These are phyloP conservation scores for Atrichornis clamosus DNA, from an alignment of 2,113 vertebrate species.

Conservation along the genomic window DNA sequence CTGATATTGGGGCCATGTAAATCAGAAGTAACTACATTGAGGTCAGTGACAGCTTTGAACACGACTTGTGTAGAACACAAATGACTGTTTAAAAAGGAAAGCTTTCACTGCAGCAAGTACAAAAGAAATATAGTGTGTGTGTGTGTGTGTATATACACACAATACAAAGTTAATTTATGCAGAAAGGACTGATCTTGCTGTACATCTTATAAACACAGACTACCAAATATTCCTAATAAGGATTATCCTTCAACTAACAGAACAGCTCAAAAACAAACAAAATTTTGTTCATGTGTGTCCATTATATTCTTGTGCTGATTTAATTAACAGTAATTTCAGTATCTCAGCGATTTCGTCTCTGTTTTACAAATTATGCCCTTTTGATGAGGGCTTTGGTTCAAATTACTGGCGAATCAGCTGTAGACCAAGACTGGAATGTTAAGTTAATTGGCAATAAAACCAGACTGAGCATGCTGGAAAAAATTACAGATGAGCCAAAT, in stretches of 20 bases:
- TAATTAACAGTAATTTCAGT: slow-evolving; percentile 43
- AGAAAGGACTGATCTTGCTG: not conserved
- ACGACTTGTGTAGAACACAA: not conserved
- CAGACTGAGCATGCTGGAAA: not conserved
- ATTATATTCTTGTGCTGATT: slow-evolving; percentile 8
- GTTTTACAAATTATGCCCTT: slow-evolving; percentile 29
- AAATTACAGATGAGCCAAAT: not conserved
- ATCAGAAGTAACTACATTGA: not conserved
- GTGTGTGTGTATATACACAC: not conserved
- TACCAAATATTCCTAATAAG: slow-evolving; percentile 26
- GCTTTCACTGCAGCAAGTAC: not conserved
- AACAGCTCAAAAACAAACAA: slow-evolving; percentile 38
- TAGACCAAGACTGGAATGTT: not conserved
- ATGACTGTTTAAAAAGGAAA: not conserved
- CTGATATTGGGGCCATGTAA: not conserved
- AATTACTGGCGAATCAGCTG: slow-evolving; percentile 10
- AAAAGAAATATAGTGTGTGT: not conserved
- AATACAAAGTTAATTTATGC: not conserved
- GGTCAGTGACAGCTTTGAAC: not conserved
- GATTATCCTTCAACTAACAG: not conserved
- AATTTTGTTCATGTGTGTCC: slow-evolving; percentile 20
- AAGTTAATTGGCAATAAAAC: slow-evolving; percentile 21
- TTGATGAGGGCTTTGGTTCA: slow-evolving; percentile 4
- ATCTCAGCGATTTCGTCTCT: not conserved
- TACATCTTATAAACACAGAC: not conserved